Base-by-base conservation (phyloP, 2,888 invertebrate species). In the Nymphalis urticae region DNA sequence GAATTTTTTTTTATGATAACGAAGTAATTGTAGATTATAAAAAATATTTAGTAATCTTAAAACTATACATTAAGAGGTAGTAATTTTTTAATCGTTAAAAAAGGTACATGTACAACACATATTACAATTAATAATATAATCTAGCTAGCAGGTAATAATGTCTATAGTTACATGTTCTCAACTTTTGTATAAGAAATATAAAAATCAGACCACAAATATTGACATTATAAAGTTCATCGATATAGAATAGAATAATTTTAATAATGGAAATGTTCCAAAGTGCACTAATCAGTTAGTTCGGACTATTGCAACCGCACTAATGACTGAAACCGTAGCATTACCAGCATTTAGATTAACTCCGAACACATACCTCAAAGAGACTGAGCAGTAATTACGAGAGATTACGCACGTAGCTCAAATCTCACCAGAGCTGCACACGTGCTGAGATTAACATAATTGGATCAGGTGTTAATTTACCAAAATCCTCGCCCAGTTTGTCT, bases 391-490 rank as follows among this genome's bases (percentile, higher is more conserved):
- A 72, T 76, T 74, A 73, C 69, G 54, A 62, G 75, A 75, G 75
- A 76, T 75, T 75, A 75, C 70, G 75, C 73, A 73, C 74, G 75
- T 73, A 75, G 69, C 65, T 69, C 74, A 75, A 74, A 73, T 74
- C 75, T 70, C 73, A 58, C 68, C 64, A 68, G 72, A 69, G 61
- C 58, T 59, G 72, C 72, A 72, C 73, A 75, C 75, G 75, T 75
- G 71, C 65, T 63, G 61, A 68, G 74, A 76, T 77, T 77, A 76
- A 76, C 76, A 76, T 76, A 77, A 77, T 74, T 76, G 74, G 76
- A 77, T 75, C 73, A 76, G 75, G 74, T 77, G 77, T 76, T 77
- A 77, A 77, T 77, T 77, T 72, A 74, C 73, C 73, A 73, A 75
- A 74, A 75, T 73, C 75, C 69, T 69, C 58, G 48, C 48, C 47